These are phyloP conservation scores for Henicopernis longicauda DNA, from an alignment of 2,113 vertebrate species.

Conservation along the genomic window DNA sequence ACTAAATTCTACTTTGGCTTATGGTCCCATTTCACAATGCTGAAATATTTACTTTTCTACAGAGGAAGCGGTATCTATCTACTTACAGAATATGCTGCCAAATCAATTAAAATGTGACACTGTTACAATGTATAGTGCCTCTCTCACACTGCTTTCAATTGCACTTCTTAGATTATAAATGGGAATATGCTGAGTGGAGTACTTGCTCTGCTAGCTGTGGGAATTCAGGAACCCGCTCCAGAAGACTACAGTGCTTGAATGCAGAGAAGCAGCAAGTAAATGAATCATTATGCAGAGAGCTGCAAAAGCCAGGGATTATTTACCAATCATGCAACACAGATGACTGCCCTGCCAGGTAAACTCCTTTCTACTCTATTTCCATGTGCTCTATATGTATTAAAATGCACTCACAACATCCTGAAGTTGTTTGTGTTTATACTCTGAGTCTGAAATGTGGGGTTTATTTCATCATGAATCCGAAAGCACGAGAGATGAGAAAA, in stretches of 20 bases:
- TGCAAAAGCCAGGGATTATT: conserved; percentile 65
- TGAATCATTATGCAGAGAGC: conserved; percentile 68
- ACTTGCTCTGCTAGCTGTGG: conserved; percentile 85
- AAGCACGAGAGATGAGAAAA: not conserved
- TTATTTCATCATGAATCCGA: not conserved
- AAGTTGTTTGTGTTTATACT: not conserved
- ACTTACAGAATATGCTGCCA: not conserved
- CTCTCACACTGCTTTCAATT: not conserved
- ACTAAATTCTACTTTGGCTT: not conserved
- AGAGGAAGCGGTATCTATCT: not conserved
- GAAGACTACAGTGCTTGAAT: conserved; percentile 67
- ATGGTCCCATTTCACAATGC: not conserved
- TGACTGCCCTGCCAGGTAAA: conserved; percentile 85
- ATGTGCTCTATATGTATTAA: not conserved
- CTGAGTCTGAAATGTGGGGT: not conserved
- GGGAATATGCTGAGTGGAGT: conserved; percentile 80
- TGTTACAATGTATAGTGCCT: not conserved
- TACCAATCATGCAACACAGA: conserved; percentile 74
- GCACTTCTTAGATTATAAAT: conserved; percentile 72
- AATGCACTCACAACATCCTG: not conserved
- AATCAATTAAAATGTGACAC: not conserved
- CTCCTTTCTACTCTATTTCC: not conserved
- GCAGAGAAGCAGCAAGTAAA: conserved; percentile 63
- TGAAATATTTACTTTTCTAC: not conserved
- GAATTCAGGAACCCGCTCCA: conserved; percentile 71